Conservation (phyloP, 1,140 invertebrate species). For the Latrodectus geometricus region DNA sequence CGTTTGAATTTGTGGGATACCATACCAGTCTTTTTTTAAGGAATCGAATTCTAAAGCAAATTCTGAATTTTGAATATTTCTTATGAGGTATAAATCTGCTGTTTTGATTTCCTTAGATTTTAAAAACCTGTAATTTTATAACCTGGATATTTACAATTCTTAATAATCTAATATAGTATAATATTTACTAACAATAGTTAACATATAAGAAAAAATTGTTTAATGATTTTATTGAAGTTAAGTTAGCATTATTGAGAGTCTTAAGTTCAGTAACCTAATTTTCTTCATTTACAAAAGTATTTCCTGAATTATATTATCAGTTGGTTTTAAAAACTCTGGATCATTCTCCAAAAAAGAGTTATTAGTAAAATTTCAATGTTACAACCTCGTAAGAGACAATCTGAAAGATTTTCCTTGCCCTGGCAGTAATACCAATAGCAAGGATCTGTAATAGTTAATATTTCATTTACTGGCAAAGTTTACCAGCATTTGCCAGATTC, state of each 20-base stretch:
- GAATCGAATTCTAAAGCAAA: background rate
- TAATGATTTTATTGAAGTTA: too few species aligned
- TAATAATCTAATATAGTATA: background rate
- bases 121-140: background rate
- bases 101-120: background rate
- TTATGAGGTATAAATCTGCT: background rate
- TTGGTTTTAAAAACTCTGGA: background rate
- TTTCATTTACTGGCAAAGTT: background rate
- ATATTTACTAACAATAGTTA: background rate
- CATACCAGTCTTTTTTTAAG: background rate
- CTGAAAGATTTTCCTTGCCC: background rate
- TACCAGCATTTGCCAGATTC: background rate
- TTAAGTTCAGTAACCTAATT: background rate
- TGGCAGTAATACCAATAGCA: background rate
- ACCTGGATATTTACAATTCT: background rate
- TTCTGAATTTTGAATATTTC: background rate
- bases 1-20: background rate
- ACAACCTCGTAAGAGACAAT: background rate
- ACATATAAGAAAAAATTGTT: background rate
- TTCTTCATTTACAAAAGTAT: background rate
- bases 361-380: background rate
- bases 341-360: background rate
- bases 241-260: too few species aligned
- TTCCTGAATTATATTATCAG: background rate
- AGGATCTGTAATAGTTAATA: background rate